These are phyloP conservation scores for Apis mellifera DNA, from an alignment of 1,140 invertebrate species.

Conservation along the genomic window DNA sequence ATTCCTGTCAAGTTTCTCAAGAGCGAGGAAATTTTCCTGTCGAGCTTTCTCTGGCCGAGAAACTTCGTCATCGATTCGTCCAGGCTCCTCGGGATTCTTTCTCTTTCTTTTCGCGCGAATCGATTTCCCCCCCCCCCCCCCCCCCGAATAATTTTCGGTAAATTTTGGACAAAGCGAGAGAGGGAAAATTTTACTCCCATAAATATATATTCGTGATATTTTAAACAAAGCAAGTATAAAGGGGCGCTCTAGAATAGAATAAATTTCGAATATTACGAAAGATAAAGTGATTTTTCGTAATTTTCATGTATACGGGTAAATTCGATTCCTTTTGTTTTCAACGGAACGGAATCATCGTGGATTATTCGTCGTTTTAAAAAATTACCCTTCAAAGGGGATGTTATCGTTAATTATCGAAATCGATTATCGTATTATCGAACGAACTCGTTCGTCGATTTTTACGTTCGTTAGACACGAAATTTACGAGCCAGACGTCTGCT, in stretches of 20 bases:
- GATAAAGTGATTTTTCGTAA: no score
- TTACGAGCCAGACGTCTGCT: neutral
- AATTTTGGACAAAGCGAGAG: no score
- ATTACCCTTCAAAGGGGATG: neutral
- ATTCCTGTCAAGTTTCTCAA: conserved; percentile 42
- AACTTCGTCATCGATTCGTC: conserved; percentile 18
- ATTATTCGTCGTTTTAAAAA: neutral
- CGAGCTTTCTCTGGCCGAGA: conserved; percentile 10
- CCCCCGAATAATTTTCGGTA: neutral
- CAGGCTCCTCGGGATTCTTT: neutral
- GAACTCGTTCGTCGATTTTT: neutral
- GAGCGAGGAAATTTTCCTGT: neutral
- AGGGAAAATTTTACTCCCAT: no score
- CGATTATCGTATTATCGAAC: neutral
- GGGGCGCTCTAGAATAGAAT: no score
- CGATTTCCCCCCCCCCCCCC: neutral
- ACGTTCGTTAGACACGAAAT: neutral
- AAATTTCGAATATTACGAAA: no score
- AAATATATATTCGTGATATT: no score
- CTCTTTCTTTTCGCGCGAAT: neutral
- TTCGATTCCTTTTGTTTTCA: no score
- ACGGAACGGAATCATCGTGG: neutral
- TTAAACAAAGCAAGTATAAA: no score
- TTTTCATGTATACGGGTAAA: no score
- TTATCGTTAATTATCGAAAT: neutral